A percentile compares a stretch with the other conserved stretches of the same genome.
phyloP scores from a whole-genome alignment of 2,888 invertebrate genomes.

The Noctua comes region DNA sequence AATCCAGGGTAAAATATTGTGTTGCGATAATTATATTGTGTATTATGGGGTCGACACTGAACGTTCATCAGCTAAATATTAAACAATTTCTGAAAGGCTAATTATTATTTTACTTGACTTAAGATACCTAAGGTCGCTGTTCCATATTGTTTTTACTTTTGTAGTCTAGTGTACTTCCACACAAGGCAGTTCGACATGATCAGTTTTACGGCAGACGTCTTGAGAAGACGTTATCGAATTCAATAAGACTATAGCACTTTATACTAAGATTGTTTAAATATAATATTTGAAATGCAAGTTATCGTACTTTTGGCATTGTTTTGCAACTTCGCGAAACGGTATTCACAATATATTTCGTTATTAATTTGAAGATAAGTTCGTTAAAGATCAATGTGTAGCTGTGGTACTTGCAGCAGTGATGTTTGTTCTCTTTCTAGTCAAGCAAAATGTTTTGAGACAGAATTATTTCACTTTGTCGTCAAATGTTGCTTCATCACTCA shows the following conservation, averaged over 20 bases:
- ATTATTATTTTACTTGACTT: background rate
- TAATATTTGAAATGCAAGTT: constrained; percentile 30
- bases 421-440: background rate
- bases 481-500: background rate
- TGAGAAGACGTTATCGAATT: constrained; percentile 2
- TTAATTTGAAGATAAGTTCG: background rate
- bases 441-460: background rate
- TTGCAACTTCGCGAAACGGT: background rate
- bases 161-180: constrained; percentile 37
- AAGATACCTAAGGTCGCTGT: background rate
- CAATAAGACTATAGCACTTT: constrained; percentile 30
- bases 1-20: background rate
- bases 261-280: constrained; percentile 32
- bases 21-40: background rate
- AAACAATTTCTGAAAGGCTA: background rate
- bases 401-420: background rate
- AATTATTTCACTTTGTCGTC: background rate
- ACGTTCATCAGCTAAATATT: background rate
- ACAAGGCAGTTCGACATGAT: constrained; percentile 47
- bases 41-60: background rate
- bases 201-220: constrained; percentile 12
- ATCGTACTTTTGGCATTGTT: constrained; percentile 34
- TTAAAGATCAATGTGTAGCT: background rate
- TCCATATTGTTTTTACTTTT: background rate
- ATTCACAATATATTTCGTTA: background rate